These are phyloP conservation scores for Acanthisitta chloris DNA, from an alignment of 2,113 vertebrate genomes.

Conservation along the genomic window DNA sequence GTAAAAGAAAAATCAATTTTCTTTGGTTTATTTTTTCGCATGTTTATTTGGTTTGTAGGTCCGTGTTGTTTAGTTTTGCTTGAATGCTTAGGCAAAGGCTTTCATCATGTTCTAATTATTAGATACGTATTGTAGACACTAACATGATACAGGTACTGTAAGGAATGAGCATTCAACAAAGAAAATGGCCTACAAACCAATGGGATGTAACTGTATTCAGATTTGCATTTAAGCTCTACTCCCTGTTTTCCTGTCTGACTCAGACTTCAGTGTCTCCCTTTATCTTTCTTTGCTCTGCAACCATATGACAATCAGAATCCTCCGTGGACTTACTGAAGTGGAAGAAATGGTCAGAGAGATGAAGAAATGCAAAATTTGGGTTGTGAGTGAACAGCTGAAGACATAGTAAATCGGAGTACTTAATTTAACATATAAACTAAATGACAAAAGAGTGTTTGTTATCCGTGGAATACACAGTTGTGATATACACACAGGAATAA, in stretches of 20 bases:
- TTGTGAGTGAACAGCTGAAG: not conserved
- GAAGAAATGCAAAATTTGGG: not conserved
- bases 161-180: not conserved
- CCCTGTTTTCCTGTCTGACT: not conserved
- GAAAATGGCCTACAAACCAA: not conserved
- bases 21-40: not conserved
- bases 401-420: not conserved
- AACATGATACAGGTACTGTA: not conserved
- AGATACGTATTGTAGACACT: not conserved
- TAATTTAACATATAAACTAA: not conserved
- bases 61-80: not conserved
- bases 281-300: not conserved
- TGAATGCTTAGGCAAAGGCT: not conserved
- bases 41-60: not conserved
- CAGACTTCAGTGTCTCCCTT: not conserved
- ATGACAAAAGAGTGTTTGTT: not conserved
- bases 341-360: not conserved
- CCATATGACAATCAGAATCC: not conserved
- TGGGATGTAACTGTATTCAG: not conserved
- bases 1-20: rapidly evolving
- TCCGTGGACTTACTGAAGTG: not conserved
- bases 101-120: not conserved
- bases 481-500: not conserved
- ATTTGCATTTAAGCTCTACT: not conserved
- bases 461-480: not conserved